Conservation (phyloP, 2,888 invertebrate genomes). For the Drosophila rubida region DNA sequence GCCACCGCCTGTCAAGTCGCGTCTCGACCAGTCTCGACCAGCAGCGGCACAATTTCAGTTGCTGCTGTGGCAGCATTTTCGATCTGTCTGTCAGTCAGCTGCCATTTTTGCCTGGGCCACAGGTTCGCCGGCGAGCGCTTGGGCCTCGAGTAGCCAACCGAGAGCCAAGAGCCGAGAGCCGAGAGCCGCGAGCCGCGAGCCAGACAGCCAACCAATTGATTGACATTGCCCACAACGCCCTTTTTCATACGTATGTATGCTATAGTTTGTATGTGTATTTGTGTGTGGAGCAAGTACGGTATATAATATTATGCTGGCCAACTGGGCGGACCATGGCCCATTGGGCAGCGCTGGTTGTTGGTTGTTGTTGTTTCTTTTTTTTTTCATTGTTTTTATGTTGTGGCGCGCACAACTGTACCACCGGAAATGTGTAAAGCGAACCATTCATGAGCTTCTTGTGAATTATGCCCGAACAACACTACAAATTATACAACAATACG, state of each 20-base stretch:
- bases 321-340: slow-evolving; percentile 52
- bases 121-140: slow-evolving; percentile 21
- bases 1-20: slow-evolving; percentile 67
- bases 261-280: neutral
- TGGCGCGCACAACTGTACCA: slow-evolving; percentile 55
- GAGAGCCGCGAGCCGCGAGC: slow-evolving; percentile 27
- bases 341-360: slow-evolving; percentile 37
- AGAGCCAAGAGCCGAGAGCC: slow-evolving; percentile 28
- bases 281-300: slow-evolving; percentile 5
- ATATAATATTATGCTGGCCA: slow-evolving; percentile 19
- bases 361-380: too few relatives aligned
- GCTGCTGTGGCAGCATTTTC: slow-evolving; percentile 67
- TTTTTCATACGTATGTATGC: slow-evolving; percentile 38
- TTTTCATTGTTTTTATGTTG: neutral
- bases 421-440: slow-evolving; percentile 61
- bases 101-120: slow-evolving; percentile 72
- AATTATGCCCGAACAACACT: slow-evolving; percentile 57
- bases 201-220: slow-evolving; percentile 72
- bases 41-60: slow-evolving; percentile 57
- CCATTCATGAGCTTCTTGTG: slow-evolving; percentile 61
- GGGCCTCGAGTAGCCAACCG: slow-evolving; percentile 39
- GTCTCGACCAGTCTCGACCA: slow-evolving; percentile 46
- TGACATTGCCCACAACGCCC: slow-evolving; percentile 80
- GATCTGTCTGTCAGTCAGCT: slow-evolving; percentile 81
- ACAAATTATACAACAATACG: slow-evolving; percentile 78